A percentile compares a stretch with the other conserved stretches of the same genome.
Evolutionary conservation across 2,888 invertebrate genomes (phyloP).

Genomic region (Epiblema foenella): DNA sequence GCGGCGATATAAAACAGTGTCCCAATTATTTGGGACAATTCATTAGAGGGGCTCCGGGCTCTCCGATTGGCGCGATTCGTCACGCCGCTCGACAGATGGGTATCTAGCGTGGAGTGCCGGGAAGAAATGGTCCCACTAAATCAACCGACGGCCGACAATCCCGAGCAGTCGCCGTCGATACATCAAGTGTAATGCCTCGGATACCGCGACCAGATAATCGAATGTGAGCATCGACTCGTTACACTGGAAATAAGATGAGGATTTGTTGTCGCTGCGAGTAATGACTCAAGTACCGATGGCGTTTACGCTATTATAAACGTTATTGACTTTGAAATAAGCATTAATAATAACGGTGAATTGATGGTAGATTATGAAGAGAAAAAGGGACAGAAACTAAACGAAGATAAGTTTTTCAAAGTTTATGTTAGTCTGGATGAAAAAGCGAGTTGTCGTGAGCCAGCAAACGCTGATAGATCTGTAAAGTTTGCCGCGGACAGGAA

Average conservation of each 20-base stretch:
- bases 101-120: slow-evolving; percentile 80
- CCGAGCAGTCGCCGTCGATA: slow-evolving; percentile 81
- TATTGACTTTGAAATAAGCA: slow-evolving; percentile 24
- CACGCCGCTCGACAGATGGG: slow-evolving; percentile 78
- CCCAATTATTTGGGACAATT: slow-evolving; percentile 85
- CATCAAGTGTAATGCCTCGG: slow-evolving; percentile 84
- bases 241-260: slow-evolving; percentile 83
- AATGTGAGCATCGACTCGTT: slow-evolving; percentile 84
- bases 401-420: slow-evolving; percentile 58
- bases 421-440: slow-evolving; percentile 57
- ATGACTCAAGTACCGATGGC: slow-evolving; percentile 61
- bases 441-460: slow-evolving; percentile 66
- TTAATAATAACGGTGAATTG: not conserved
- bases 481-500: slow-evolving; percentile 84
- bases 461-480: slow-evolving; percentile 80
- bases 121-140: slow-evolving; percentile 81
- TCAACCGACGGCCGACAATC: slow-evolving; percentile 81
- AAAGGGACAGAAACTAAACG: not conserved
- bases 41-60: slow-evolving; percentile 79
- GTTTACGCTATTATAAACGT: slow-evolving; percentile 49
- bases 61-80: slow-evolving; percentile 78
- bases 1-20: slow-evolving; percentile 82
- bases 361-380: not conserved
- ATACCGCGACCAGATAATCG: slow-evolving; percentile 84
- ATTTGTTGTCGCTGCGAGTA: slow-evolving; percentile 63